phyloP scores from a whole-genome alignment of 1,140 invertebrate genomes.

The Drosophila saltans region DNA sequence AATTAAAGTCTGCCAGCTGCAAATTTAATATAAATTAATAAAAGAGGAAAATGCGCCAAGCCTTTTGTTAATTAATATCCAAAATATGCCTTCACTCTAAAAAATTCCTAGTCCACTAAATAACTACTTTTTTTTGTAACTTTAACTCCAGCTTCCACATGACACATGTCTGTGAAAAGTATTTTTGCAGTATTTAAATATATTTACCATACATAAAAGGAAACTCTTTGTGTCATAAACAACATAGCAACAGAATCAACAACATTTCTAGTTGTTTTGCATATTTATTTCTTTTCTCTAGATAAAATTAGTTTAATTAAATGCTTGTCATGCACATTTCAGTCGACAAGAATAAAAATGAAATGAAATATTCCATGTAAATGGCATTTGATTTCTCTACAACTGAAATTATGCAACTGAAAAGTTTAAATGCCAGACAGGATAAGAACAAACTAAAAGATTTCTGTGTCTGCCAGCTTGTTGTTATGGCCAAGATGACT shows the following conservation, averaged over 20 bases:
- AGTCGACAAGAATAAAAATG: background rate
- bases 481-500: constrained; percentile 63
- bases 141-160: too few relatives aligned
- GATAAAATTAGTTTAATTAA: constrained; percentile 72
- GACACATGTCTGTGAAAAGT: too few relatives aligned
- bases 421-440: constrained; percentile 41
- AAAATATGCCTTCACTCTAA: too few relatives aligned
- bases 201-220: background rate
- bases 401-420: constrained; percentile 48
- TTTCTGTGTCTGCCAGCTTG: constrained; percentile 38
- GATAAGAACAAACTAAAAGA: constrained; percentile 19
- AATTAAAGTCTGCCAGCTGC: background rate
- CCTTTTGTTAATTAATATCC: too few relatives aligned
- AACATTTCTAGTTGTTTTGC: constrained; percentile 27
- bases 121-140: too few relatives aligned
- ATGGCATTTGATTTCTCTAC: constrained; percentile 33
- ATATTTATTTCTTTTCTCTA: constrained; percentile 41
- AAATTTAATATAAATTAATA: too few relatives aligned
- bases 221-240: background rate
- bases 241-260: background rate
- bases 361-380: constrained; percentile 1
- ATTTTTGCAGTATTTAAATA: background rate
- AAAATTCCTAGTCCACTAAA: too few relatives aligned
- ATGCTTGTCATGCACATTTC: constrained; percentile 38
- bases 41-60: too few relatives aligned